Conservation (phyloP, 2,113 vertebrate genomes). For the Cyphomyrus plagiostoma region DNA sequence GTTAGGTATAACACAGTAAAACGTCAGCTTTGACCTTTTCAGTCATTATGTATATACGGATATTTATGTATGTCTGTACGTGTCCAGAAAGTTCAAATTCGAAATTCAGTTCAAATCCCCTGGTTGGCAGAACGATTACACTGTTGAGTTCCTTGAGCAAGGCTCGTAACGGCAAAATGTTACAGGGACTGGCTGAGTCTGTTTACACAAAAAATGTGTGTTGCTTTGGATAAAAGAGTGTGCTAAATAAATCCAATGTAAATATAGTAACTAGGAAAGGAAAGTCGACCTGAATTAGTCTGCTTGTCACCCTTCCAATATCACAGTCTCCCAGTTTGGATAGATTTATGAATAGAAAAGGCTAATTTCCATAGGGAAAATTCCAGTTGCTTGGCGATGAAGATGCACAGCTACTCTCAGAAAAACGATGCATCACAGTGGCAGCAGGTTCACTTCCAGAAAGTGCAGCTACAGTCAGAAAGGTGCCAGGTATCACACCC, state of each 20-base stretch:
- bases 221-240: background rate
- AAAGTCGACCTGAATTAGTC: background rate
- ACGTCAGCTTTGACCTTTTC: background rate
- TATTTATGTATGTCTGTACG: no score
- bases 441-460: background rate
- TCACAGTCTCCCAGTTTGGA: background rate
- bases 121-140: background rate
- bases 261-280: background rate
- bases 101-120: background rate
- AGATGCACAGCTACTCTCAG: background rate
- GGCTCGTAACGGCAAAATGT: background rate
- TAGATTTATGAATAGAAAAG: background rate
- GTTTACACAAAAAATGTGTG: background rate
- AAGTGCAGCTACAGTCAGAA: background rate
- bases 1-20: background rate
- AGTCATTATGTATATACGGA: no score
- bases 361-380: background rate
- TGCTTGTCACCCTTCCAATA: background rate
- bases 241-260: background rate
- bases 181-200: background rate
- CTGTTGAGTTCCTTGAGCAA: background rate
- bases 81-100: background rate
- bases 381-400: background rate
- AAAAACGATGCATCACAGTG: background rate
- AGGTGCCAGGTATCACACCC: background rate